These are phyloP conservation scores for Troglohyphantes excavatus DNA, from an alignment of 2,888 invertebrate genomes.

Conservation along the genomic window DNA sequence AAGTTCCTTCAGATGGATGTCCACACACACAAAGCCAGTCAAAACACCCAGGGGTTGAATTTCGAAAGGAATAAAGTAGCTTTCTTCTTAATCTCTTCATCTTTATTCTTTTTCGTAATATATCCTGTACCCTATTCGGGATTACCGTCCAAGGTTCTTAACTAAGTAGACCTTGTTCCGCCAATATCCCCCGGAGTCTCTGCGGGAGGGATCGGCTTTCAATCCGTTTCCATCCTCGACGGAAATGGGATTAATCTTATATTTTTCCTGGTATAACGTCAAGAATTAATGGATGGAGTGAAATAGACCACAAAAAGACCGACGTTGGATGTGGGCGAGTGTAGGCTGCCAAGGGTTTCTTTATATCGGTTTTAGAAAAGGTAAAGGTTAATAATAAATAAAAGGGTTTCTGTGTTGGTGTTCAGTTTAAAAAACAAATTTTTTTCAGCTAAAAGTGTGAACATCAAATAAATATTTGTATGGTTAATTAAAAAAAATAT, in stretches of 20 bases:
- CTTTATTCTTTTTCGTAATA: background rate
- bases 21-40: background rate
- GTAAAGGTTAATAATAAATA: too few species aligned
- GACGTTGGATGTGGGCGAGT: too few species aligned
- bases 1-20: background rate
- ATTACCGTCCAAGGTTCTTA: background rate
- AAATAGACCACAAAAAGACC: background rate
- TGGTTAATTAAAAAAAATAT: too few species aligned
- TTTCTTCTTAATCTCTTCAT: slow-evolving; percentile 6
- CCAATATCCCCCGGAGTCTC: background rate
- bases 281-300: background rate
- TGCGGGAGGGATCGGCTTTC: background rate
- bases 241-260: slow-evolving; percentile 1
- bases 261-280: background rate
- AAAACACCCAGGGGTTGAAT: background rate
- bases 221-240: background rate
- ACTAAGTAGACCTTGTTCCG: slow-evolving; percentile 9
- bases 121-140: background rate
- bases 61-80: background rate
- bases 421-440: too few species aligned
- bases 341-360: too few species aligned
- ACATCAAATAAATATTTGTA: too few species aligned
- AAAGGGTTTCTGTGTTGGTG: too few species aligned
- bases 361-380: too few species aligned
- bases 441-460: too few species aligned